Conservation (phyloP, 2,113 vertebrate genomes). For the Phalacrocorax pelagicus region DNA sequence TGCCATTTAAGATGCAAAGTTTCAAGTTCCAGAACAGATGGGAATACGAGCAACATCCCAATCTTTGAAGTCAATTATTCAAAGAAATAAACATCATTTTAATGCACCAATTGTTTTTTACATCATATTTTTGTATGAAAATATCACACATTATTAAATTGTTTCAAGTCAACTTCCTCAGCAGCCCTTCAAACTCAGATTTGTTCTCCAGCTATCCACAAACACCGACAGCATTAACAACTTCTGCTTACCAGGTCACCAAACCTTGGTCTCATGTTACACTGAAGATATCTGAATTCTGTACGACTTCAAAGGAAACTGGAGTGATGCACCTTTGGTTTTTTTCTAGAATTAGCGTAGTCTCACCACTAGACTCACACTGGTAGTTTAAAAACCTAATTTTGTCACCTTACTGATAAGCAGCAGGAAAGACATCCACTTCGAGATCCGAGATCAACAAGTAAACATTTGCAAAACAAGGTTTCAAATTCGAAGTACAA, state of each 20-base stretch:
- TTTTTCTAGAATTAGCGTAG: background rate
- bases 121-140: background rate
- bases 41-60: background rate
- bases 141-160: background rate
- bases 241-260: constrained; percentile 51
- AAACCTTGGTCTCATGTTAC: constrained; percentile 51
- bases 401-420: background rate
- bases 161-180: constrained; percentile 24
- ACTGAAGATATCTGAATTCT: constrained; percentile 38
- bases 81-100: constrained; percentile 12
- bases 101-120: background rate
- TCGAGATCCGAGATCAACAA: background rate
- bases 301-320: constrained; percentile 6
- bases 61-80: background rate
- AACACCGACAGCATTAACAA: background rate
- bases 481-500: background rate
- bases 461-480: background rate
- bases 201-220: constrained; percentile 22
- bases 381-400: background rate
- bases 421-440: background rate
- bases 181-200: background rate
- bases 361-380: background rate
- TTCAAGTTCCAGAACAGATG: background rate
- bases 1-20: background rate
- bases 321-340: background rate